Base-by-base conservation (phyloP, 2,888 invertebrate genomes). In the Calameuta idolon region DNA sequence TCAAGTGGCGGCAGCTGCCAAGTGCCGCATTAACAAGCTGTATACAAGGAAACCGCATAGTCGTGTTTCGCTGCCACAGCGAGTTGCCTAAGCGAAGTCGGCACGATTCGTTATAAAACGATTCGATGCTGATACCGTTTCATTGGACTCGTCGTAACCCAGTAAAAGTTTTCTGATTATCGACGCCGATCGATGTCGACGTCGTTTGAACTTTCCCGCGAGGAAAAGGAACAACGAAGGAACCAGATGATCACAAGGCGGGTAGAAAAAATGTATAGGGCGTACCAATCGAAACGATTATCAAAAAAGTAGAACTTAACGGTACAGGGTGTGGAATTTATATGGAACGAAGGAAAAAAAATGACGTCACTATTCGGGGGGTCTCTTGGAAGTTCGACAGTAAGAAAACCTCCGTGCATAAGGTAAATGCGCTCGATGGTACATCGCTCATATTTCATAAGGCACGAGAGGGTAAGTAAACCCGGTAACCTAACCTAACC, bases 1-100 rank as follows among this genome's bases (percentile, higher is more conserved):
- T 84, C 81, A 79, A 81, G 81, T 83, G 83, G 83, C 82, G 83
- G 83, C 83, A 80, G 83, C 82, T 83, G 81, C 81, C 79, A 75
- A 73, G 81, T 75, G 77, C 23, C 75, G 77, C 55, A 23, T 55
- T 23, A 55, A 55, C 55, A 23, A 55, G 76, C 80, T 76, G 76
- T 80, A 79, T 78, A 79, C 78, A 80, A 81, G 80, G 79, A 80
- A 85, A 81, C 55, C 23, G 23, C 55, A 23, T 55, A 79, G 78
- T 74, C 55, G 55, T 80, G 75, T 15, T 78, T 76, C 80, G 79
- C 23, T 23, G 5, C 9, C 23, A 23, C 15, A 23, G 23, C 15
- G 55, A 55, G 9, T 55, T 4, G 35, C 5, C 23, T 55, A 2
- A 2, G 15, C 55, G 55, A 23, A 55, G 23, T 55, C 55, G 15